Evolutionary conservation across 2,797 vertebrate genomes (phyloP), one percentile per base, ranked within the genome.

Genomic region (Pangasius macronema): DNA sequence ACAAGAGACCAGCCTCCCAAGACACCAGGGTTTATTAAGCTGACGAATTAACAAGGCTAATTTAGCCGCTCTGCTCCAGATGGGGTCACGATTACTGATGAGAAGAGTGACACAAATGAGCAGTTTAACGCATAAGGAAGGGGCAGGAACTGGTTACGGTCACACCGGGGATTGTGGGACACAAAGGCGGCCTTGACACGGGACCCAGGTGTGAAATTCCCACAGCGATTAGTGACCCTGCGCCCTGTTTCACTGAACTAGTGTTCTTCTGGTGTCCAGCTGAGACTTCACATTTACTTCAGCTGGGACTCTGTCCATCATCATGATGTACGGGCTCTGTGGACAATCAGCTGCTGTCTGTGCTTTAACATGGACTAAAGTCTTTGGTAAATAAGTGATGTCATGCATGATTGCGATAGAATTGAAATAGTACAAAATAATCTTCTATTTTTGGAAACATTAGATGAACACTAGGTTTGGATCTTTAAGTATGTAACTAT

Each of bases 11-110:
- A 63, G 39, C 83, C 76, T 94, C 94, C 94, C 94, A 90, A 6
- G 93, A 89, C 76, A 88, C 85, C 86, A 72, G 88, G 89, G 91
- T 95, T 95, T 93, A 94, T 93, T 94, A 94, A 93, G 91, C 89
- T 59, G 79, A 86, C 86, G 92, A 95, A 95, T 95, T 95, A 95
- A 93, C 91, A 90, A 84, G 90, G 92, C 94, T 95, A 94, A 96
- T 95, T 96, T 94, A 93, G 92, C 91, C 83, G 82, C 88, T 89
- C 82, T 88, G 91, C 86, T 91, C 86, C 94, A 95, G 93, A 94
- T 95, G 94, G 91, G 82, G 86, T 91, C 91, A 88, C 76, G 59
- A 70, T 75, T 75, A 88, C 68, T 89, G 79, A 86, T 87, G 88
- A 85, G 86, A 89, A 90, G 76, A 80, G 83, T 91, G 89, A 91